phyloP scores from a whole-genome alignment of 2,888 invertebrate species.

The Eupithecia tripunctaria region DNA sequence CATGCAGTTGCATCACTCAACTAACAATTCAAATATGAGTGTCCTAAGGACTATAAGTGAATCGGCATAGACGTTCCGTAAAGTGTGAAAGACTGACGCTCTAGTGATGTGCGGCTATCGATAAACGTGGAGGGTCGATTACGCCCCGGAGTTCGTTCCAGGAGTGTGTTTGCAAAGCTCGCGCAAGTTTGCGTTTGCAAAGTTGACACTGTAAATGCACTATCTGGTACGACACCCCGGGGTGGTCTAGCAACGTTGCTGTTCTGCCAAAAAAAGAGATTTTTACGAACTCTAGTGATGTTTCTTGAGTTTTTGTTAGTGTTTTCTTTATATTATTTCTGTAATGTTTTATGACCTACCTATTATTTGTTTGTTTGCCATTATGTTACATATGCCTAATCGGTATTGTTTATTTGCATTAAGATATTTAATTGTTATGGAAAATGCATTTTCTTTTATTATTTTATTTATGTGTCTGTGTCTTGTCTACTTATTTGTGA shows the following conservation, averaged over 20 bases:
- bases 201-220: conserved; percentile 98
- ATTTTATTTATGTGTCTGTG: conserved; percentile 23
- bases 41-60: conserved; percentile 60
- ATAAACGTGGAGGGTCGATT: conserved; percentile 70
- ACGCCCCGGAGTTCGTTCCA: conserved; percentile 96
- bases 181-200: conserved; percentile 81
- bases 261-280: conserved; percentile 62
- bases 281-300: conserved; percentile 71
- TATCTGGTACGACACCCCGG: conserved; percentile 99
- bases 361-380: conserved; percentile 17
- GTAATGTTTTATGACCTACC: conserved; percentile 23
- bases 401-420: conserved; percentile 6
- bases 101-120: conserved; percentile 70
- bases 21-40: conserved; percentile 24
- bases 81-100: conserved; percentile 62
- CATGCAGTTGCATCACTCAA: conserved; percentile 41
- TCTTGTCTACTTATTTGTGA: conserved; percentile 25
- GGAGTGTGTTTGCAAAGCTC: conserved; percentile 97
- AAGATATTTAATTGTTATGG: conserved; percentile 18
- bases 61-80: conserved; percentile 73
- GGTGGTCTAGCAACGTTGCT: conserved; percentile 81
- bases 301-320: conserved; percentile 30
- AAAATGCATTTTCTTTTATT: conserved; percentile 34
- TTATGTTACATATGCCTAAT: conserved; percentile 23
- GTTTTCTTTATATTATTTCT: conserved; percentile 25